Percentiles rank a stretch among this genome's conserved stretches.
phyloP scores from a whole-genome alignment of 2,797 vertebrate species.

The Lepus oiostolus region DNA sequence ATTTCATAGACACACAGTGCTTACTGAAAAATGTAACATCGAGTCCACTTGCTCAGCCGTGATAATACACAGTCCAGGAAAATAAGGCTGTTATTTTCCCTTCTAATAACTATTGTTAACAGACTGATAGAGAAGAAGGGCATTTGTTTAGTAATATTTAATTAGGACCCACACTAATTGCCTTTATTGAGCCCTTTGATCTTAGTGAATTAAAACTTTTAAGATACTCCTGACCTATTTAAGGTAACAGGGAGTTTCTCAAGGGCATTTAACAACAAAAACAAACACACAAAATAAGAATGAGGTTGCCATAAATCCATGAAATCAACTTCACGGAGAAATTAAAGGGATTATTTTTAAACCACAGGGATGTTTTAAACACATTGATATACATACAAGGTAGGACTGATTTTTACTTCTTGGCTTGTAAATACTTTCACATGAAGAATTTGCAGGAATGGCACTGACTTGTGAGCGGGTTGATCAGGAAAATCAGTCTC shows the following conservation, averaged over 20 bases:
- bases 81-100: background rate
- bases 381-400: background rate
- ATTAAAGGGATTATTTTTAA: background rate
- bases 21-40: background rate
- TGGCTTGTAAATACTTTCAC: background rate
- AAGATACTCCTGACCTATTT: background rate
- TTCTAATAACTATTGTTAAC: background rate
- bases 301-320: background rate
- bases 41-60: background rate
- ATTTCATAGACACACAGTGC: background rate
- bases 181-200: background rate
- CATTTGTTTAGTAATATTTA: background rate
- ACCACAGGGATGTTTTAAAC: background rate
- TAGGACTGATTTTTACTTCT: background rate
- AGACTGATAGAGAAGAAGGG: background rate
- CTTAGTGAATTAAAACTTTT: background rate
- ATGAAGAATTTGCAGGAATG: background rate
- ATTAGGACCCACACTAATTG: background rate
- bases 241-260: background rate
- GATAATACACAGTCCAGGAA: background rate
- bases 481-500: background rate
- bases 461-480: background rate
- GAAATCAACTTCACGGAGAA: background rate
- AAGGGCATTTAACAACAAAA: background rate
- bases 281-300: background rate